These are phyloP conservation scores for Drosophila multiciliata DNA, from an alignment of 2,888 invertebrate species.

Conservation along the genomic window DNA sequence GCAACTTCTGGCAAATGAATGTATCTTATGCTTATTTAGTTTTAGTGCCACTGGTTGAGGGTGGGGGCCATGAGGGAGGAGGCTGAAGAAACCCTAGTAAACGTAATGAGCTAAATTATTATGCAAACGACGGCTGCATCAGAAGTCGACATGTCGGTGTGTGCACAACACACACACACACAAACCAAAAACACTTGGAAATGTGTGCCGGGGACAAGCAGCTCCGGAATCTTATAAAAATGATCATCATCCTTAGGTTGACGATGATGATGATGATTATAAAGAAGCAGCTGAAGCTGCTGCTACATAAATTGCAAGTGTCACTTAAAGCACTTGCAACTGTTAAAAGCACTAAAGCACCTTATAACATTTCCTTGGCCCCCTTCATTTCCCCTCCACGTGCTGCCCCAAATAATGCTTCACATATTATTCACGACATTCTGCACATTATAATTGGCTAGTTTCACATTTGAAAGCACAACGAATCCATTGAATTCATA, in stretches of 20 bases:
- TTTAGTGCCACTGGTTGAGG: slow-evolving; percentile 20
- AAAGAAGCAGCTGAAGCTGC: slow-evolving; percentile 23
- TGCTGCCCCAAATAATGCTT: slow-evolving; percentile 4
- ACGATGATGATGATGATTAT: slow-evolving; percentile 21
- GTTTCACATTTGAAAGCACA: slow-evolving; percentile 56
- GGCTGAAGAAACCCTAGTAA: slow-evolving; percentile 15
- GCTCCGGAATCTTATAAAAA: slow-evolving; percentile 32
- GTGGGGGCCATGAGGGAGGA: background rate
- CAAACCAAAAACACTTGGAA: slow-evolving; percentile 54
- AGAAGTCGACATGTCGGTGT: slow-evolving; percentile 23
- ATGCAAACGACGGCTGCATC: slow-evolving; percentile 70
- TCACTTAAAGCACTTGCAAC: slow-evolving; percentile 51
- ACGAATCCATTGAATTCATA: slow-evolving; percentile 9
- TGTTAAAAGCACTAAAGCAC: slow-evolving; percentile 41
- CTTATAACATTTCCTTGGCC: slow-evolving; percentile 19
- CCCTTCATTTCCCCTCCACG: background rate
- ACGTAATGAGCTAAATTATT: slow-evolving; percentile 77
- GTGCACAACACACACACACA: background rate
- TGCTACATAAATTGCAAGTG: slow-evolving; percentile 61
- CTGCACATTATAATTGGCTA: slow-evolving; percentile 71
- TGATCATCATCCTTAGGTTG: slow-evolving; percentile 22
- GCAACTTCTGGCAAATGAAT: slow-evolving; percentile 50
- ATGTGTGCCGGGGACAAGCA: slow-evolving; percentile 77
- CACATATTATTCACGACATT: slow-evolving; percentile 64
- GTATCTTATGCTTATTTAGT: slow-evolving; percentile 72